These are phyloP conservation scores for Dendroctonus valens DNA, from an alignment of 1,140 invertebrate genomes.

Conservation along the genomic window DNA sequence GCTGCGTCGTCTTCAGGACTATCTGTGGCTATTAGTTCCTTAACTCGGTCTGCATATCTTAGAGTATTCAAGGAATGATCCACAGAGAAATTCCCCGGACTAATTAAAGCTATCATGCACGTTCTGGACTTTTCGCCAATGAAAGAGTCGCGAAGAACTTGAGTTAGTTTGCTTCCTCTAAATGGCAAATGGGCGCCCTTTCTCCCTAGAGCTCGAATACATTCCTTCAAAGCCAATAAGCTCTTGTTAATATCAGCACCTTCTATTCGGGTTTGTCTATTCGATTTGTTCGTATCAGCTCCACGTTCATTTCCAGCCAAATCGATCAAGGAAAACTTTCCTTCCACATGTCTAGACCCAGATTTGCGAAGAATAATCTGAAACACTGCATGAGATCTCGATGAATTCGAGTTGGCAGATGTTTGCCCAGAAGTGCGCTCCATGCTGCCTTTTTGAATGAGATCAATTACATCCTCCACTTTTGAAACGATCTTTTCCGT, in stretches of 20 bases:
- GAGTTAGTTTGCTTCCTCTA: slow-evolving; percentile 94
- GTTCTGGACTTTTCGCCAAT: slow-evolving; percentile 97
- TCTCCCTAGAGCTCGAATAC: slow-evolving; percentile 92
- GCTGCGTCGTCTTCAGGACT: slow-evolving; percentile 20
- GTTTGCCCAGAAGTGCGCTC: slow-evolving; percentile 88
- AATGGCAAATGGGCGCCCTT: slow-evolving; percentile 96
- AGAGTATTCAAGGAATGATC: slow-evolving; percentile 98
- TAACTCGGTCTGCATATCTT: slow-evolving; percentile 94
- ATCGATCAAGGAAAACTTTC: slow-evolving; percentile 99
- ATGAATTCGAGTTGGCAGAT: slow-evolving; percentile 91
- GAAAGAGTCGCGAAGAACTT: slow-evolving; percentile 97
- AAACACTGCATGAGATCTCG: slow-evolving; percentile 92
- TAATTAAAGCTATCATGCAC: slow-evolving; percentile 99
- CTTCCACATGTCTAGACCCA: slow-evolving; percentile 71
- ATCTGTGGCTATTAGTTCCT: slow-evolving; percentile 82
- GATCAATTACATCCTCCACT: slow-evolving; percentile 85
- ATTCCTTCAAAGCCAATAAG: slow-evolving; percentile 94
- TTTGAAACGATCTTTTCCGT: slow-evolving; percentile 81
- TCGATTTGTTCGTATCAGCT: slow-evolving; percentile 95
- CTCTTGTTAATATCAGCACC: slow-evolving; percentile 99
- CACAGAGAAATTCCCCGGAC: slow-evolving; percentile 90
- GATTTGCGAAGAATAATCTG: slow-evolving; percentile 74
- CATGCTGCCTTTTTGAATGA: slow-evolving; percentile 80
- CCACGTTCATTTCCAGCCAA: slow-evolving; percentile 97
- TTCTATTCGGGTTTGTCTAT: slow-evolving; percentile 95